Percentiles rank a stretch among this genome's conserved stretches.
These are phyloP conservation scores for Lacerta bilineata DNA, from an alignment of 2,797 vertebrate genomes.

Conservation along the genomic window DNA sequence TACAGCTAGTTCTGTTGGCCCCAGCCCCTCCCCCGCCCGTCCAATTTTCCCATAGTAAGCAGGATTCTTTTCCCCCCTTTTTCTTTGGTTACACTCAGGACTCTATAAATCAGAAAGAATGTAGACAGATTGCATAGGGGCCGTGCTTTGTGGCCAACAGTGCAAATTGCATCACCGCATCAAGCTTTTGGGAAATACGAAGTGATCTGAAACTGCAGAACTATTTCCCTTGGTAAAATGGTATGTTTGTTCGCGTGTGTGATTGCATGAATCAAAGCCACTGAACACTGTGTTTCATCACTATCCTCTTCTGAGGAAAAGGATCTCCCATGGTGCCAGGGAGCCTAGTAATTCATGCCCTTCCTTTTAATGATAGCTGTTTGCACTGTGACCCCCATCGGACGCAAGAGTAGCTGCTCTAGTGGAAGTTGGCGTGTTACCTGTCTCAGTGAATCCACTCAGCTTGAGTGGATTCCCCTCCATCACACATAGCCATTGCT, in stretches of 20 bases:
- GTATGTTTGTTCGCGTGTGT: not conserved
- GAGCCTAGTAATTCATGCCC: not conserved
- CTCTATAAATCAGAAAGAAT: slow-evolving; percentile 47
- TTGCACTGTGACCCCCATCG: not conserved
- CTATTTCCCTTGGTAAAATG: slow-evolving; percentile 41
- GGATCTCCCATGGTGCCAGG: not conserved
- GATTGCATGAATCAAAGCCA: slow-evolving; percentile 37
- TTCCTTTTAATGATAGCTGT: slow-evolving; percentile 8
- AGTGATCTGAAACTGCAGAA: slow-evolving; percentile 39
- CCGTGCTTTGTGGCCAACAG: not conserved
- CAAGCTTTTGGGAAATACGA: slow-evolving; percentile 30
- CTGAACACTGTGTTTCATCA: slow-evolving; percentile 30
- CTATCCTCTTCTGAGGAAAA: slow-evolving; percentile 23
- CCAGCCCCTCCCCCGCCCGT: not conserved
- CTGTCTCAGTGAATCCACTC: too few relatives aligned
- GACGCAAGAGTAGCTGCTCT: not conserved
- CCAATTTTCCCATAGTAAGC: slow-evolving; percentile 1
- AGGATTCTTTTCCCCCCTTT: slow-evolving; percentile 29
- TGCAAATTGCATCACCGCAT: slow-evolving; percentile 21
- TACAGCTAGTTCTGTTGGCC: slow-evolving; percentile 43
- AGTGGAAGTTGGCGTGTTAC: not conserved
- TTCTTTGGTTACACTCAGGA: slow-evolving; percentile 1
- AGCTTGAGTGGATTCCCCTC: too few relatives aligned
- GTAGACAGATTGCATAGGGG: slow-evolving; percentile 32
- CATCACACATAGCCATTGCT: not conserved